Conservation (phyloP, 2,888 invertebrate genomes). For the Phortica okadai region DNA sequence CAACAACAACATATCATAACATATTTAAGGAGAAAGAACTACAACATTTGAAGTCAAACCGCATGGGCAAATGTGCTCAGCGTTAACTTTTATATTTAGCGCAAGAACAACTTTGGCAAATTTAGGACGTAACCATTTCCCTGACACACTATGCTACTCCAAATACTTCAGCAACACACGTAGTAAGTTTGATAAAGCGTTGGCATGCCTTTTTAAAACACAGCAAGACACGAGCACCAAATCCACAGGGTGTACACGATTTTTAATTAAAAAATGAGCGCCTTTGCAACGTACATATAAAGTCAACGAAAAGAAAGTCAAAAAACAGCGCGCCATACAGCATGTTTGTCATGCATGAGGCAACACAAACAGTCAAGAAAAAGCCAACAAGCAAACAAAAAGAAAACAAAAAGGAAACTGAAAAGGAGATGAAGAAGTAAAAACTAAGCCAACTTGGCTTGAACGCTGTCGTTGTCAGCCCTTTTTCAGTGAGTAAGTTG, state of each 20-base stretch:
- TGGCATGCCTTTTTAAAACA: not conserved
- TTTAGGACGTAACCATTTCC: not conserved
- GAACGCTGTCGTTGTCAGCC: not conserved
- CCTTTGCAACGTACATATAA: not conserved
- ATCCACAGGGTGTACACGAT: constrained; percentile 12
- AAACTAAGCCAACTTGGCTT: not conserved
- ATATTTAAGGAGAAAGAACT: too few relatives aligned
- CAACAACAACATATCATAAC: too few relatives aligned
- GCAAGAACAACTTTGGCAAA: not conserved
- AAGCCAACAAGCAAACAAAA: not conserved
- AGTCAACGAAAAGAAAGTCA: not conserved
- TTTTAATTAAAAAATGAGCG: constrained; percentile 16
- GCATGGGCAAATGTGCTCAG: not conserved
- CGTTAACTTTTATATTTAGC: not conserved
- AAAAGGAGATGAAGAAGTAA: constrained; percentile 7
- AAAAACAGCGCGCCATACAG: not conserved
- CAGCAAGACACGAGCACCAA: not conserved
- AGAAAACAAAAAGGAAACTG: not conserved
- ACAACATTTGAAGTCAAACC: not conserved
- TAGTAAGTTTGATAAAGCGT: not conserved
- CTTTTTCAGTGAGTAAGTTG: constrained; percentile 4
- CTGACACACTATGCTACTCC: constrained; percentile 16
- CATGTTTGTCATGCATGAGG: not conserved
- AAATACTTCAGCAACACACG: not conserved
- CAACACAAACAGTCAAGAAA: not conserved